Evolutionary conservation across 2,113 vertebrate species (phyloP).

Genomic region (Nipponia nippon): DNA sequence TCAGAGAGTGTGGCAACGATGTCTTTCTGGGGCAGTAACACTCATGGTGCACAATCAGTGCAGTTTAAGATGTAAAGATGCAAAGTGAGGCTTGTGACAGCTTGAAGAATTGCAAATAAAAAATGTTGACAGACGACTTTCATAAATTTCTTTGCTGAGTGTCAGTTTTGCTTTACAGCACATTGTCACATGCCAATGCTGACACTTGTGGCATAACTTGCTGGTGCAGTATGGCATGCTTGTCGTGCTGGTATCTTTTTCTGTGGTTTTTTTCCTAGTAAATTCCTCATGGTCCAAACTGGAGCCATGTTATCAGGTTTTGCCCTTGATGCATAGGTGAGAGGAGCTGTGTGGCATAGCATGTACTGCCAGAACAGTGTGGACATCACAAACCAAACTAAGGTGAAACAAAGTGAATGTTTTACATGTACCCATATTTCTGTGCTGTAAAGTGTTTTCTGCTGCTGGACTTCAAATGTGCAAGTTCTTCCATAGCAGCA

Average conservation of each 20-base stretch:
- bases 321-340: not conserved
- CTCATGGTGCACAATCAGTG: not conserved
- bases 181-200: not conserved
- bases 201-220: not conserved
- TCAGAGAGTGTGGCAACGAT: not conserved
- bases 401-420: not conserved
- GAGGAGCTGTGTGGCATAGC: not conserved
- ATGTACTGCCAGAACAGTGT: not conserved
- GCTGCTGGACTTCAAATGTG: not conserved
- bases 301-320: not conserved
- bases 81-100: not conserved
- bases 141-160: constrained; percentile 30
- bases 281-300: not conserved
- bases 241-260: not conserved
- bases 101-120: not conserved
- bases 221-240: not conserved
- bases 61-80: not conserved
- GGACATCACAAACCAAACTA: not conserved
- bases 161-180: not conserved
- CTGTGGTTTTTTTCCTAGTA: not conserved
- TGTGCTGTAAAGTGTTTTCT: not conserved
- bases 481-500: not conserved
- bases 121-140: constrained; percentile 20
- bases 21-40: not conserved
- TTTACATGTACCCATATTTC: not conserved